These are phyloP conservation scores for Babylonia areolata DNA, from an alignment of 1,140 invertebrate species.

Conservation along the genomic window DNA sequence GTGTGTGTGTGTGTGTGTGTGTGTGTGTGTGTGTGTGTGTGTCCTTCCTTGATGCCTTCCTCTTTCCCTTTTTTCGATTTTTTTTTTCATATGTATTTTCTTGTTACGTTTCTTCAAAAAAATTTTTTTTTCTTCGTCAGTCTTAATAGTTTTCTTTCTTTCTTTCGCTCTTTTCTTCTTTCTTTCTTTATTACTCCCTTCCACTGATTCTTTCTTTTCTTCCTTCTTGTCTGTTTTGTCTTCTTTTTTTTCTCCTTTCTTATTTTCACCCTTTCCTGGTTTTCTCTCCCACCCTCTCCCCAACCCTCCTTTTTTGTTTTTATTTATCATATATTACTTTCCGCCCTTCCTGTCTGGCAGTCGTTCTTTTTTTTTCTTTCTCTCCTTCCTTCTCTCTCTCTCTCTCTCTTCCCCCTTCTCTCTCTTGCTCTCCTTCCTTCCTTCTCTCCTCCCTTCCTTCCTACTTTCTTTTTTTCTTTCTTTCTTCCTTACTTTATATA, in stretches of 20 bases:
- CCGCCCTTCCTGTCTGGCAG: constrained; percentile 40
- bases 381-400: neutral
- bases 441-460: neutral
- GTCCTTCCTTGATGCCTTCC: too few species aligned
- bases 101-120: constrained; percentile 2
- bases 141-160: too few species aligned
- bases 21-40: too few species aligned
- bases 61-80: too few species aligned
- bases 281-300: neutral
- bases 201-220: neutral
- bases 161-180: too few species aligned
- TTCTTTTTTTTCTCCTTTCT: neutral
- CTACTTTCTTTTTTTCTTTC: neutral
- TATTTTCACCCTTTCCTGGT: neutral
- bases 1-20: constrained; percentile 54
- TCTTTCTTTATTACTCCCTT: neutral
- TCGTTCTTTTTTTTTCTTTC: neutral
- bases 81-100: neutral
- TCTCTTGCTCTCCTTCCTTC: neutral
- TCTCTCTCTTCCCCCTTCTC: neutral
- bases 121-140: neutral
- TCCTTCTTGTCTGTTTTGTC: too few species aligned
- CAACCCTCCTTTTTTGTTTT: neutral
- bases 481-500: neutral
- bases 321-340: constrained; percentile 9